Conservation (phyloP, 2,888 invertebrate species). For the Pseudeuparius sepicola region DNA sequence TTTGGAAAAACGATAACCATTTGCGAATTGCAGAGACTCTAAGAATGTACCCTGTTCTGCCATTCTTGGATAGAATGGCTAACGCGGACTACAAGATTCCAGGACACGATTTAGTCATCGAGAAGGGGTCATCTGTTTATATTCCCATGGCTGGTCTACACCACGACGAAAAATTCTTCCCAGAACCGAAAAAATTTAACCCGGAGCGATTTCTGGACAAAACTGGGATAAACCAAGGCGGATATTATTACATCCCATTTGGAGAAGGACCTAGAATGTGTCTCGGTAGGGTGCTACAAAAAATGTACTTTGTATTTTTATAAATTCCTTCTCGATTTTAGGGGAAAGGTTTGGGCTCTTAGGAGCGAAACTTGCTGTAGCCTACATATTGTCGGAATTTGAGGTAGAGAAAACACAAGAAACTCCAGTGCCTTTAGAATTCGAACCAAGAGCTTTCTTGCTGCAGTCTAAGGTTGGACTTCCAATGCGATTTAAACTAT, state of each 20-base stretch:
- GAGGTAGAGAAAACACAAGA: conserved; percentile 21
- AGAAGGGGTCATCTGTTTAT: conserved; percentile 13
- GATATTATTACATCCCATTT: no score
- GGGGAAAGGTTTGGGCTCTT: conserved; percentile 26
- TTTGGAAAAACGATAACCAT: neutral
- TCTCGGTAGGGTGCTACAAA: conserved; percentile 13
- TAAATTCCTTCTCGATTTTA: no score
- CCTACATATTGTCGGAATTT: conserved; percentile 22
- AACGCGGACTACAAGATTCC: no score
- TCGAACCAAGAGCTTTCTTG: conserved; percentile 22
- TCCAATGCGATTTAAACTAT: conserved; percentile 23
- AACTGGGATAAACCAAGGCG: no score
- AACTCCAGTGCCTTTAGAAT: conserved; percentile 23
- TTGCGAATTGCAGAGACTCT: conserved; percentile 15
- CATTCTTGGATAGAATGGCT: conserved; percentile 18
- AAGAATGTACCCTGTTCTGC: conserved; percentile 16
- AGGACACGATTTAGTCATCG: no score
- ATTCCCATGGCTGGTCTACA: conserved; percentile 16
- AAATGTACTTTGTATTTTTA: conserved; percentile 3
- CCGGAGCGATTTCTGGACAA: no score
- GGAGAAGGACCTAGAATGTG: conserved; percentile 17
- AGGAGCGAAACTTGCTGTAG: conserved; percentile 21
- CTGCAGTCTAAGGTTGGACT: conserved; percentile 24
- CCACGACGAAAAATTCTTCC: conserved; percentile 16
- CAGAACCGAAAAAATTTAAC: no score